Conservation (phyloP, 2,888 invertebrate genomes). For the Pinctada fucata region DNA sequence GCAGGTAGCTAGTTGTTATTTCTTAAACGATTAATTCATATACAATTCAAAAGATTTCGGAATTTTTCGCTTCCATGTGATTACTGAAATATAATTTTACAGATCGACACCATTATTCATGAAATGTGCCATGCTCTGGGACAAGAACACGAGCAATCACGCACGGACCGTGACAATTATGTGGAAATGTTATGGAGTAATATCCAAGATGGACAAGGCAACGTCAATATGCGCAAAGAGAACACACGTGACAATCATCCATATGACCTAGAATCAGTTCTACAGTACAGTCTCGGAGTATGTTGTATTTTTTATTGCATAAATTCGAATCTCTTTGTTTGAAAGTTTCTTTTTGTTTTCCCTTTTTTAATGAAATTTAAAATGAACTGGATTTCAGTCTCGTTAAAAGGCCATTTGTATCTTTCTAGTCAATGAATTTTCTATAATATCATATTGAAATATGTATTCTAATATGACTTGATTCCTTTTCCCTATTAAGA, state of each 20-base stretch:
- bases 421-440: background rate
- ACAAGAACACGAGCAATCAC: slow-evolving; percentile 24
- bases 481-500: too few relatives aligned
- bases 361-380: background rate
- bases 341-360: too few relatives aligned
- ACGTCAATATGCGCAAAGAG: slow-evolving; percentile 16
- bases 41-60: too few relatives aligned
- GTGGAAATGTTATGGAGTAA: slow-evolving; percentile 13
- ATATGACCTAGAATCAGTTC: slow-evolving; percentile 23
- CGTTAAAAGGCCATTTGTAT: background rate
- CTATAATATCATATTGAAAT: too few relatives aligned
- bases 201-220: background rate
- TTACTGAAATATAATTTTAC: background rate
- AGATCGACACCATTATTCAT: slow-evolving; percentile 16
- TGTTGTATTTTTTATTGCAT: background rate
- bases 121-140: slow-evolving; percentile 30
- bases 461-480: too few relatives aligned
- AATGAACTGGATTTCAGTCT: background rate
- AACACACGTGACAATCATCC: slow-evolving; percentile 15
- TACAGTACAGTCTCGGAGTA: slow-evolving; percentile 25
- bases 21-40: too few relatives aligned
- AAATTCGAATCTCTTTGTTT: too few relatives aligned
- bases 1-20: too few relatives aligned
- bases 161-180: slow-evolving; percentile 24
- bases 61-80: too few relatives aligned